These are phyloP conservation scores for Oxycera nigricornis DNA, from an alignment of 2,888 invertebrate genomes.

Conservation along the genomic window DNA sequence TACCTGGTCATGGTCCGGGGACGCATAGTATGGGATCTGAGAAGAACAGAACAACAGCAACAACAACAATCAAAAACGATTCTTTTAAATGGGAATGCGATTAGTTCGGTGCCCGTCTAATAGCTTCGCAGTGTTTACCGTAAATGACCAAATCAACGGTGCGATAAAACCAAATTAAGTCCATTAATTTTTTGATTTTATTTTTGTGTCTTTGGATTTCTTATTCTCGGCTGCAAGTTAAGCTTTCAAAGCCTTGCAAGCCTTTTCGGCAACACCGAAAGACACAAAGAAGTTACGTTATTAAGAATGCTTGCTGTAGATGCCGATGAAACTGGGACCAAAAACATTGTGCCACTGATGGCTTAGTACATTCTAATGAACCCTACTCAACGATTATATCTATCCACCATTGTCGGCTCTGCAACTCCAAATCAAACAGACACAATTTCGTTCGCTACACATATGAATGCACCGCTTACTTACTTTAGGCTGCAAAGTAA, in stretches of 20 bases:
- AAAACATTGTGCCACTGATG: neutral
- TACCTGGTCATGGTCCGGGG: neutral
- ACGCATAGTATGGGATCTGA: neutral
- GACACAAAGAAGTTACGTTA: neutral
- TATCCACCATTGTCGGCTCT: neutral
- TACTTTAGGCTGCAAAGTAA: no score
- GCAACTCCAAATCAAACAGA: conserved; percentile 2
- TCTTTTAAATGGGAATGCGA: conserved; percentile 2
- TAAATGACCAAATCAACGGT: conserved; percentile 11
- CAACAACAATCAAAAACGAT: neutral
- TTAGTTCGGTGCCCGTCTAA: conserved; percentile 24
- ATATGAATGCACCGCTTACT: neutral
- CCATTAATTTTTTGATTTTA: conserved; percentile 17
- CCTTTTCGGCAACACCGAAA: no score
- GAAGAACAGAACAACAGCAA: neutral
- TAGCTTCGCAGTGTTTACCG: conserved; percentile 15
- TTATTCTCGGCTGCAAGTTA: no score
- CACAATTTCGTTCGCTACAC: neutral
- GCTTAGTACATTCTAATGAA: neutral
- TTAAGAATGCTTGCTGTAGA: neutral
- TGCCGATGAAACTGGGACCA: no score
- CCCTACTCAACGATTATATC: neutral
- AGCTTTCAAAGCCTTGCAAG: neutral
- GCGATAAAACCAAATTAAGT: conserved; percentile 30
- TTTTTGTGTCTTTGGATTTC: neutral